Conservation (phyloP, 2,888 invertebrate genomes). For the Andrena trimmerana region DNA sequence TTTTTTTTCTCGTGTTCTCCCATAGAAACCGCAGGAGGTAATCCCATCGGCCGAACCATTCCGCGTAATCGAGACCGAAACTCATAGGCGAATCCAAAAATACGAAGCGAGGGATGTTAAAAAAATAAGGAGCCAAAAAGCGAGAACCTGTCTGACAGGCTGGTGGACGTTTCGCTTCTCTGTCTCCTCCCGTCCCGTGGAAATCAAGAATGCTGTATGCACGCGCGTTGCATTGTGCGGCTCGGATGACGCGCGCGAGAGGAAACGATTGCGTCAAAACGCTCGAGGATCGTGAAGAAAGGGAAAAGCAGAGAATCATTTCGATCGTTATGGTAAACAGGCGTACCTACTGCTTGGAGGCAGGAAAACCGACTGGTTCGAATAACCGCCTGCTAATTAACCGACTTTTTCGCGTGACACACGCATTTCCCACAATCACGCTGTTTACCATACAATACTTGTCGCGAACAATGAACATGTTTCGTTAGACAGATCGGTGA, state of each 20-base stretch:
- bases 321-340: neutral
- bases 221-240: slow-evolving; percentile 29
- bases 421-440: slow-evolving; percentile 19
- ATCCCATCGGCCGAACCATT: slow-evolving; percentile 34
- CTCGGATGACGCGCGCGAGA: slow-evolving; percentile 1
- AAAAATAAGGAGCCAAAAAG: slow-evolving; percentile 44
- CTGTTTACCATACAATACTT: slow-evolving; percentile 39
- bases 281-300: neutral
- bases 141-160: slow-evolving; percentile 60
- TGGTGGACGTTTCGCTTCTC: neutral
- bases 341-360: neutral
- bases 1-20: neutral
- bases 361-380: neutral
- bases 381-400: slow-evolving; percentile 19
- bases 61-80: slow-evolving; percentile 28
- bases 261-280: neutral
- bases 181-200: slow-evolving; percentile 27
- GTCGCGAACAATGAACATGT: neutral
- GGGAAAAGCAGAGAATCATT: neutral
- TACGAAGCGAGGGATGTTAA: slow-evolving; percentile 31
- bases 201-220: slow-evolving; percentile 54
- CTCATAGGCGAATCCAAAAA: slow-evolving; percentile 45
- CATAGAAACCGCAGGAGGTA: slow-evolving; percentile 31
- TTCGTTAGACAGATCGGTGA: no score
- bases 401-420: slow-evolving; percentile 8